phyloP scores from a whole-genome alignment of 2,797 vertebrate species.

The Enteromius paludinosus region DNA sequence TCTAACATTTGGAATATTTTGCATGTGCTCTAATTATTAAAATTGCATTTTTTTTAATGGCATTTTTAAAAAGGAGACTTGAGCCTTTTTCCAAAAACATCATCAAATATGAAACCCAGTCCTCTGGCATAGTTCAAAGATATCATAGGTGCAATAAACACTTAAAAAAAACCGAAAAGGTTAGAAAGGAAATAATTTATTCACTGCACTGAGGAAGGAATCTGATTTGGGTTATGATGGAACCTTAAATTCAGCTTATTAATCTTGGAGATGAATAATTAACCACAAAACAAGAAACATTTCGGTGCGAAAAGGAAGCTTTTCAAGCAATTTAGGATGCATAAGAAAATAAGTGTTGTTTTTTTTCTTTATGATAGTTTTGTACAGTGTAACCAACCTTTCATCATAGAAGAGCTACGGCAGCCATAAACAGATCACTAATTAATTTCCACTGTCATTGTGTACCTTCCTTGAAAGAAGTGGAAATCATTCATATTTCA shows the following conservation, averaged over 20 bases:
- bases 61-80: neutral
- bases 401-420: neutral
- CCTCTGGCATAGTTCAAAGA: neutral
- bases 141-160: neutral
- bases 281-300: neutral
- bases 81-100: neutral
- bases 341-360: neutral
- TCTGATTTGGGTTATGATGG: neutral
- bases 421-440: neutral
- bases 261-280: neutral
- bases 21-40: neutral
- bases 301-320: neutral
- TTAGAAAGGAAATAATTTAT: neutral
- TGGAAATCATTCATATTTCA: neutral
- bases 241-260: neutral
- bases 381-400: neutral
- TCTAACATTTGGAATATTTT: neutral
- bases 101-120: neutral
- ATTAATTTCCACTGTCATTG: neutral
- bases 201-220: neutral
- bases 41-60: neutral
- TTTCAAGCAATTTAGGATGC: neutral
- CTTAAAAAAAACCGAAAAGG: too few relatives aligned
- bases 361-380: neutral
- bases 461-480: neutral